These are phyloP conservation scores for Leucopsar rothschildi DNA, from an alignment of 2,113 vertebrate species.

Conservation along the genomic window DNA sequence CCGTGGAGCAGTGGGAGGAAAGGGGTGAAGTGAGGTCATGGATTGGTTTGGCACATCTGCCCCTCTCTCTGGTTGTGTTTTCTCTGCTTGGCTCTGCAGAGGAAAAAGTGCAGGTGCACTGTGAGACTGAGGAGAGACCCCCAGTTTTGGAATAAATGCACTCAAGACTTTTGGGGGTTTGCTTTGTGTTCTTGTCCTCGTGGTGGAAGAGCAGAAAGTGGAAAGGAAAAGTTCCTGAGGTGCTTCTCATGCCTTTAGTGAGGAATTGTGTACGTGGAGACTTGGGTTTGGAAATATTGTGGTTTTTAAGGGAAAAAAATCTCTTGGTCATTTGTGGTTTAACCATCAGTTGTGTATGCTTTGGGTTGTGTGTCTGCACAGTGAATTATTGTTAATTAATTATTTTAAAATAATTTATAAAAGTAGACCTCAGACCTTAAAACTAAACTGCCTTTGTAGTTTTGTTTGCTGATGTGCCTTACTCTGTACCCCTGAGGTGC, in stretches of 20 bases:
- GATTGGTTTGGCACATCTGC: neutral
- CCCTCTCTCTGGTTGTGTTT: neutral
- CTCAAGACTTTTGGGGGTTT: neutral
- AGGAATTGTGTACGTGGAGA: neutral
- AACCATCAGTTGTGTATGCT: neutral
- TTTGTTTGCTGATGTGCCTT: neutral
- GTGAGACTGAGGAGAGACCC: neutral
- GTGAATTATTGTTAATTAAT: neutral
- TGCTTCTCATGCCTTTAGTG: neutral
- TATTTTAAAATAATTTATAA: fast-evolving
- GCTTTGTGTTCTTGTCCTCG: neutral
- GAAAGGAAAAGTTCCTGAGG: neutral
- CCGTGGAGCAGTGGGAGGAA: neutral
- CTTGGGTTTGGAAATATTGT: neutral
- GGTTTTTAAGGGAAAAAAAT: neutral
- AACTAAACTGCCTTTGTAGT: fast-evolving
- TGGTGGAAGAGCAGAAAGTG: neutral
- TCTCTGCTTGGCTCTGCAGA: neutral
- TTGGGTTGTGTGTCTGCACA: neutral
- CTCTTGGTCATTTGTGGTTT: neutral
- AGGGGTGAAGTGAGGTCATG: neutral
- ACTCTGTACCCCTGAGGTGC: neutral
- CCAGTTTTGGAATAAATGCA: neutral
- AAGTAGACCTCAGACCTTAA: neutral
- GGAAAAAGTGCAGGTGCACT: neutral